phyloP scores from a whole-genome alignment of 2,797 vertebrate species.

The Tiaroga cobitis region DNA sequence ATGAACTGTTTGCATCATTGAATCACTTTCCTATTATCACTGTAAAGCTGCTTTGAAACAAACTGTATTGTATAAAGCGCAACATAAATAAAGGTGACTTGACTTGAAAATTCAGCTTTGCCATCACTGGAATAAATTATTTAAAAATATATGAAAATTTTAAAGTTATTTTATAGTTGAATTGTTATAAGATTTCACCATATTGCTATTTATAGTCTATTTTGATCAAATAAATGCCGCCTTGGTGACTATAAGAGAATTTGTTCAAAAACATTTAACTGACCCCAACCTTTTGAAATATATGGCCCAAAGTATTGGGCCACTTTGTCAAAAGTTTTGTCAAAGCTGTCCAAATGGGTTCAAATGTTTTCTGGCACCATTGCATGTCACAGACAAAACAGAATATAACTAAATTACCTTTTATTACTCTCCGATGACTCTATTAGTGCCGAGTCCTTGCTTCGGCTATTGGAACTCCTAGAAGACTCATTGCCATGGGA shows the following conservation, averaged over 20 bases:
- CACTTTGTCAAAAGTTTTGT: background rate
- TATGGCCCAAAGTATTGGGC: background rate
- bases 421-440: conserved; percentile 82
- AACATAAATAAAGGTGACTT: no score
- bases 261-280: no score
- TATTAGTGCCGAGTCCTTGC: conserved; percentile 85
- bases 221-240: no score
- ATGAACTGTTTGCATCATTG: background rate
- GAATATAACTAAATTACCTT: conserved; percentile 76
- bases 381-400: background rate
- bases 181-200: background rate
- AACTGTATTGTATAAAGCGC: background rate
- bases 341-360: background rate
- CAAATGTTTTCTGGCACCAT: background rate
- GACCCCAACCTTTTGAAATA: no score
- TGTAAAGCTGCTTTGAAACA: background rate
- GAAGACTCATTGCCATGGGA: conserved; percentile 78
- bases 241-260: no score
- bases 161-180: background rate
- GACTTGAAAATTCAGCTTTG: no score
- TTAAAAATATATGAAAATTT: background rate
- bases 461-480: conserved; percentile 78
- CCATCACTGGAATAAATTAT: background rate
- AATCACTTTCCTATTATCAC: background rate
- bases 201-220: background rate